phyloP scores from a whole-genome alignment of 2,113 vertebrate genomes.

The Pachyramphus minor region DNA sequence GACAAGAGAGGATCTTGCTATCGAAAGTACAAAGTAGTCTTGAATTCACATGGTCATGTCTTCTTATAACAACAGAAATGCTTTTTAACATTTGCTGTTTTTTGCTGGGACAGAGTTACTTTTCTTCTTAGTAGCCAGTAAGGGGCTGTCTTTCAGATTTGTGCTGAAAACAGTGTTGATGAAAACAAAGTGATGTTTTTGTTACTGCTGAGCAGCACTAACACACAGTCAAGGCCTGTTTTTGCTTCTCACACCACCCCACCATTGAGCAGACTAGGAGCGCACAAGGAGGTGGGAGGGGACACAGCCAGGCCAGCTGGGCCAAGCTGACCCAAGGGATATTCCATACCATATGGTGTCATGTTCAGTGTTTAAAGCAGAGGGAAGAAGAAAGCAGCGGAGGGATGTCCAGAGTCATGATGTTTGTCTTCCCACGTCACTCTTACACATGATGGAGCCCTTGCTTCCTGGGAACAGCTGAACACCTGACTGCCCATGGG shows the following conservation, averaged over 20 bases:
- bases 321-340: neutral
- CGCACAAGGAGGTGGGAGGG: neutral
- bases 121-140: neutral
- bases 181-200: neutral
- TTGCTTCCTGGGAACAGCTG: neutral
- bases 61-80: neutral
- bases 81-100: neutral
- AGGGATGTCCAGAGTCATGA: accelerated
- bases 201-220: neutral
- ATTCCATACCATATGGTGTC: neutral
- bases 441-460: neutral
- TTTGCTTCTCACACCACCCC: neutral
- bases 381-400: neutral
- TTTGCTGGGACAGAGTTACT: neutral
- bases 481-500: neutral
- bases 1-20: neutral
- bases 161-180: neutral
- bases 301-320: neutral
- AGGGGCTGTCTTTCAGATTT: neutral
- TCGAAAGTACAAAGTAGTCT: neutral
- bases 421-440: neutral
- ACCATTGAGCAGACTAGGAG: accelerated
- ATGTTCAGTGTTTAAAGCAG: accelerated
- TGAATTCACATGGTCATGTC: neutral
- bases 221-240: neutral